Evolutionary conservation across 1,140 invertebrate species (phyloP), one percentile per base, ranked within the genome.

Genomic region (Wasmannia auropunctata): DNA sequence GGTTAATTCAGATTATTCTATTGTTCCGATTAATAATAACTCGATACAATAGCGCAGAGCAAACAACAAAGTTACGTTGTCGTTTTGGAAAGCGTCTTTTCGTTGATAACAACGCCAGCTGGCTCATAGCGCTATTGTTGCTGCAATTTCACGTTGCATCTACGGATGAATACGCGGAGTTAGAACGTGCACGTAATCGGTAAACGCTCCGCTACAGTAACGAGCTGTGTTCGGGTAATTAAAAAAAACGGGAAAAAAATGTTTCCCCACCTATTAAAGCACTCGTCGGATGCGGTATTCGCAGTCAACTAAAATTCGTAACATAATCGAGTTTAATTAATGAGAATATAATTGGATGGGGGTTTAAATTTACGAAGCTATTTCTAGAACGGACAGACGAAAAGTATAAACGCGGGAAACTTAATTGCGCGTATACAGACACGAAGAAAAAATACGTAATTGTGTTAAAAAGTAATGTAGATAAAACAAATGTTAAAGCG

Each of bases 301-400:
- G 46, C 22, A 54, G 46, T 22, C 22, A 37, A 40, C 60, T 43
- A 37, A 58, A 69, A 56, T 58, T 56, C 31, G n/a, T 58, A 56
- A 72, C 34, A 7, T 49, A 70, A 81, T 56, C 51, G 19, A 56
- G 63, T 58, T 81, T 74, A 83, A 83, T 83, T 83, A 83, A 83
- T 83, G 79, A 72, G 65, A 72, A 70, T 56, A 40, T 81, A 54
- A 81, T 37, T 81, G 63, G 28, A 81, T 14, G n/a, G 11, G 62
- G 25, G 19, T 72, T 22, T 60, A 19, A 72, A 58, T 70, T 81
- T 56, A 70, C 51, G 7, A 81, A 56, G 79, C 65, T 51, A 56
- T 56, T 70, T 72, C 63, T 40, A 56, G 6, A 31, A 56, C 49
- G 28, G 11, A 31, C 34, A 72, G 0, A 10, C 43, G 51, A 65